Evolutionary conservation across 2,113 vertebrate genomes (phyloP).

Genomic region (Clarias gariepinus): DNA sequence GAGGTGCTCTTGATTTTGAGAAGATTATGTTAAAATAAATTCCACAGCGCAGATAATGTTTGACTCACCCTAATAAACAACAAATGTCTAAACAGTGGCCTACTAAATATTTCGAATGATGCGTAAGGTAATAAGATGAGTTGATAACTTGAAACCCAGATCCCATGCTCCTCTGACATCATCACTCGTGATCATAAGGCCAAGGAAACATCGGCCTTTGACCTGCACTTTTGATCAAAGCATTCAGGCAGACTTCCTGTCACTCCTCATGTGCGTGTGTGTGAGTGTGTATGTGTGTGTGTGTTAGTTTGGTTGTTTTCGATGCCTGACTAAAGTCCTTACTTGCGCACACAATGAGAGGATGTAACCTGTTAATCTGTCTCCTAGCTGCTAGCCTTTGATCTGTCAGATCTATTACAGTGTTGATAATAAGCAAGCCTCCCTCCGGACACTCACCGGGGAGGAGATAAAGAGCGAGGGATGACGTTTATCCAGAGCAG

Average conservation of each 20-base stretch:
- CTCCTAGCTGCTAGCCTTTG: slow-evolving; percentile 19
- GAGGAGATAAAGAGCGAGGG: not conserved
- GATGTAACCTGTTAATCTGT: slow-evolving; percentile 34
- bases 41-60: too few relatives aligned
- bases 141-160: not conserved
- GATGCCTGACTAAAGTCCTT: slow-evolving; percentile 14
- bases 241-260: slow-evolving; percentile 31
- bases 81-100: not conserved
- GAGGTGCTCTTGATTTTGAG: too few relatives aligned
- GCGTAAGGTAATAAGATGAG: not conserved
- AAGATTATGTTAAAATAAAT: too few relatives aligned
- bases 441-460: not conserved
- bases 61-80: not conserved
- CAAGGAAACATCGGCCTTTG: slow-evolving; percentile 32
- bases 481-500: not conserved
- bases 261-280: not conserved
- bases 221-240: slow-evolving; percentile 36
- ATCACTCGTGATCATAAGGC: slow-evolving; percentile 11
- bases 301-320: not conserved
- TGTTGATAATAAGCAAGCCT: slow-evolving; percentile 26
- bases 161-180: not conserved
- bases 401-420: slow-evolving; percentile 22
- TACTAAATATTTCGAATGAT: not conserved
- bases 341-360: slow-evolving; percentile 9
- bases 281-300: not conserved